These are phyloP conservation scores for Poeciliopsis retropinna DNA, from an alignment of 2,113 vertebrate species.

Conservation along the genomic window DNA sequence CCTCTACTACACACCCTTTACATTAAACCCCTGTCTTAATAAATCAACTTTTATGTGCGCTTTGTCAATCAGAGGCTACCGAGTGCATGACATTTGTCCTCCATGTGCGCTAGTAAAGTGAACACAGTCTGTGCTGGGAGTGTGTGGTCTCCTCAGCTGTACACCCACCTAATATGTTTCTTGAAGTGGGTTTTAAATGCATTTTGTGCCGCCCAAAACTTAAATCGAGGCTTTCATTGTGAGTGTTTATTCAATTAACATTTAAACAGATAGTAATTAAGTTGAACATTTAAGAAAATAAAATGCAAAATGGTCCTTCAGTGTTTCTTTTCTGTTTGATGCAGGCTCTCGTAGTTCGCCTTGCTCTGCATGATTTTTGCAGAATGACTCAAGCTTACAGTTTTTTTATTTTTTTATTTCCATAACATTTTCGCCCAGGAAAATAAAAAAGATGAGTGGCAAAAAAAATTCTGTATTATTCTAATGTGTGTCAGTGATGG, in stretches of 20 bases:
- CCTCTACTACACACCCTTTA: not conserved
- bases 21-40: not conserved
- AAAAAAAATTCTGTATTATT: not conserved
- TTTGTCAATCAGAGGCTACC: constrained; percentile 33
- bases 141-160: constrained; percentile 71
- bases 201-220: constrained; percentile 2
- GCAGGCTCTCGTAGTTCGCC: not conserved
- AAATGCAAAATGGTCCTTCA: not conserved
- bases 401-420: not conserved
- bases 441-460: not conserved
- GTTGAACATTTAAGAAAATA: too few relatives aligned
- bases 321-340: not conserved
- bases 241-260: too few relatives aligned
- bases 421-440: not conserved
- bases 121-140: constrained; percentile 34
- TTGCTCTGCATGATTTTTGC: not conserved
- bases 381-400: not conserved
- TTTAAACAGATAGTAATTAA: too few relatives aligned
- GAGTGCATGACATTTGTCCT: constrained; percentile 64
- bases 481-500: not conserved
- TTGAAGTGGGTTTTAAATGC: constrained; percentile 52
- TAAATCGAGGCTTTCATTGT: not conserved
- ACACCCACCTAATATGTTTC: constrained; percentile 44
- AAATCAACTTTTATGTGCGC: constrained; percentile 9
- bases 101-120: constrained; percentile 69